A percentile compares a stretch with the other conserved stretches of the same genome.
Evolutionary conservation across 2,888 invertebrate species (phyloP).

Genomic region (Sturmia bella): DNA sequence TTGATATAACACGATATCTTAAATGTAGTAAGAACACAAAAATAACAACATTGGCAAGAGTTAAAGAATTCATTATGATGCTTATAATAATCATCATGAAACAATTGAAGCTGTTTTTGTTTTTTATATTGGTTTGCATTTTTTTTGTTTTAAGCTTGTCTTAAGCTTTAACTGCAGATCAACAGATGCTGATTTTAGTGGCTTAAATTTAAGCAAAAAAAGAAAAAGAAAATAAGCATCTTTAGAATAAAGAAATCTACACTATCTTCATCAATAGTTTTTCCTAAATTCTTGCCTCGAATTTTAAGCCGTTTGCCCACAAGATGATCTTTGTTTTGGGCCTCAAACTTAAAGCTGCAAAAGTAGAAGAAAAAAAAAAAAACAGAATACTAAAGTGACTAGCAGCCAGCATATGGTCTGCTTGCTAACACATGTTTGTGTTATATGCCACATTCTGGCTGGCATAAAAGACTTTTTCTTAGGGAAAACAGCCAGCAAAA

Average conservation of each 20-base stretch:
- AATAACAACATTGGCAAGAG: constrained; percentile 11
- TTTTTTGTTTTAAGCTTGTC: constrained; percentile 4
- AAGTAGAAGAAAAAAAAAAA: constrained; percentile 15
- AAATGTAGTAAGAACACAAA: constrained; percentile 45
- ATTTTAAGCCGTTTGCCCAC: constrained; percentile 46
- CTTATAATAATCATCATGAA: constrained; percentile 62
- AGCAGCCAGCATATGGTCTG: constrained; percentile 59
- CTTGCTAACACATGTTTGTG: constrained; percentile 61
- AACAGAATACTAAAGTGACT: constrained; percentile 25
- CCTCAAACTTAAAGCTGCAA: constrained; percentile 32
- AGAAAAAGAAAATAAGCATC: constrained; percentile 18
- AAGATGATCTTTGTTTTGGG: constrained; percentile 60
- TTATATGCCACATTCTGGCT: constrained; percentile 58
- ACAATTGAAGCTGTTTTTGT: constrained; percentile 50
- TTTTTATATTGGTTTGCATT: constrained; percentile 1
- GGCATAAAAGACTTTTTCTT: constrained; percentile 40
- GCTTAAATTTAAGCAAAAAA: constrained; percentile 30
- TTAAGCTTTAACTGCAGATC: constrained; percentile 56
- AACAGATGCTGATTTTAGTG: constrained; percentile 67
- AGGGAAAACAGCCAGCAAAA: constrained; percentile 10
- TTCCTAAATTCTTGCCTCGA: constrained; percentile 53
- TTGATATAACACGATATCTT: constrained; percentile 80
- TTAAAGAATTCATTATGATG: constrained; percentile 61
- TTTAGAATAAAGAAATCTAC: constrained; percentile 65
- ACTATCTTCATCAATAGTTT: constrained; percentile 64